Conservation (phyloP, 2,888 invertebrate species). For the Anorthoa munda region DNA sequence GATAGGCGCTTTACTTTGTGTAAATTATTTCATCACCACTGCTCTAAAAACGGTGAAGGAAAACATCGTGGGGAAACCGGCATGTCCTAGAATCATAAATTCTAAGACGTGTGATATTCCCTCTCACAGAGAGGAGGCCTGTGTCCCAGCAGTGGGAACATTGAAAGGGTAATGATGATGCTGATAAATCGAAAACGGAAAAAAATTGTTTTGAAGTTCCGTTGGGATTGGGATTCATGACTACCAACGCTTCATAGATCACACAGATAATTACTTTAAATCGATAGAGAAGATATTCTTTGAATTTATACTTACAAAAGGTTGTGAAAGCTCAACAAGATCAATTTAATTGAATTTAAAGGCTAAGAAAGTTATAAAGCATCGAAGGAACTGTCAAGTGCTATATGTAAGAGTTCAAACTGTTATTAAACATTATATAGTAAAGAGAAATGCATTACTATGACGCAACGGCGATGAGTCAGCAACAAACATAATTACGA, state of each 20-base stretch:
- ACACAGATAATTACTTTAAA: background rate
- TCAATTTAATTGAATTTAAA: constrained; percentile 9
- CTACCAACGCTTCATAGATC: background rate
- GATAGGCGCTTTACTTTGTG: too few relatives aligned
- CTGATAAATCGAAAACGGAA: too few relatives aligned
- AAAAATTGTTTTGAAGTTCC: too few relatives aligned
- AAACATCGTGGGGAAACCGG: too few relatives aligned
- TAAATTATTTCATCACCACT: too few relatives aligned
- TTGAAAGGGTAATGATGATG: too few relatives aligned
- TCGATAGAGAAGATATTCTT: background rate
- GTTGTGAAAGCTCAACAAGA: background rate
- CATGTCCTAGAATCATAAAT: too few relatives aligned
- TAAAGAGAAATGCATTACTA: constrained; percentile 50
- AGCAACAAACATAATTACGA: constrained; percentile 15
- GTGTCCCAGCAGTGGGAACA: too few relatives aligned
- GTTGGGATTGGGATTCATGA: too few relatives aligned
- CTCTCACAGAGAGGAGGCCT: too few relatives aligned
- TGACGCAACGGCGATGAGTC: constrained; percentile 52
- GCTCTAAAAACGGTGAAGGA: too few relatives aligned
- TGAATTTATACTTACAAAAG: background rate
- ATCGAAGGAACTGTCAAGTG: background rate
- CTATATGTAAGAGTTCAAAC: background rate
- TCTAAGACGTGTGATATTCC: too few relatives aligned
- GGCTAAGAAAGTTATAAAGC: constrained; percentile 20
- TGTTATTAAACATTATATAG: constrained; percentile 20